These are phyloP conservation scores for Philopedon plagiatum DNA, from an alignment of 2,888 invertebrate genomes.

Conservation along the genomic window DNA sequence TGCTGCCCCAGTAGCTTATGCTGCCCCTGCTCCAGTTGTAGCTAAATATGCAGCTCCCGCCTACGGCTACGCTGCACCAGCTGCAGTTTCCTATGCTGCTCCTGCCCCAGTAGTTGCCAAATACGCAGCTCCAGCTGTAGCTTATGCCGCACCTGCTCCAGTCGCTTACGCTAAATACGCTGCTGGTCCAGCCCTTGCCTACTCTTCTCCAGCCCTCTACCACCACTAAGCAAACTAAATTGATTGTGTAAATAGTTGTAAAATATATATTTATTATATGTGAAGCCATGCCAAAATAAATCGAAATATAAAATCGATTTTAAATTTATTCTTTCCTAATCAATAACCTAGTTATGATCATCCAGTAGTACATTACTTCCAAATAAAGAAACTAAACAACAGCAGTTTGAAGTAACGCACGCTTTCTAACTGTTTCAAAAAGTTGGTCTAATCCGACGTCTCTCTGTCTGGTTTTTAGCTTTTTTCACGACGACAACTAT, in stretches of 20 bases:
- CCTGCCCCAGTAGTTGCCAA: conserved; percentile 39
- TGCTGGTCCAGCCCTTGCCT: conserved; percentile 48
- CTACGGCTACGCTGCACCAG: conserved; percentile 59
- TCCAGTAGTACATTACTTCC: neutral
- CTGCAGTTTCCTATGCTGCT: conserved; percentile 47
- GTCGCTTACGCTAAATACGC: conserved; percentile 55
- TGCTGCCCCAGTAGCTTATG: conserved; percentile 44
- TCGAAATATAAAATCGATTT: conserved; percentile 6
- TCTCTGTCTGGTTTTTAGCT: too few relatives aligned
- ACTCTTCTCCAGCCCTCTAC: conserved; percentile 50
- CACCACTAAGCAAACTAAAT: conserved; percentile 3
- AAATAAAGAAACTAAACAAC: neutral
- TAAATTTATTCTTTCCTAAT: neutral
- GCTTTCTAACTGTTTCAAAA: too few relatives aligned
- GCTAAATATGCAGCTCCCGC: conserved; percentile 48
- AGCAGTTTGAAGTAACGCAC: too few relatives aligned
- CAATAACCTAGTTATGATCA: neutral
- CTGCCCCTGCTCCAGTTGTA: conserved; percentile 45
- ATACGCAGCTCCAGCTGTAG: conserved; percentile 47
- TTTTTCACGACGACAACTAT: too few relatives aligned
- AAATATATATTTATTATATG: conserved; percentile 20
- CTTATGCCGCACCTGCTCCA: conserved; percentile 59
- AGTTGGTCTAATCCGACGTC: too few relatives aligned
- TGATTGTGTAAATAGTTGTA: conserved; percentile 22
- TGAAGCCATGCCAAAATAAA: conserved; percentile 32